Evolutionary conservation across 2,113 vertebrate species (phyloP).

Genomic region (Stigmatopora argus): DNA sequence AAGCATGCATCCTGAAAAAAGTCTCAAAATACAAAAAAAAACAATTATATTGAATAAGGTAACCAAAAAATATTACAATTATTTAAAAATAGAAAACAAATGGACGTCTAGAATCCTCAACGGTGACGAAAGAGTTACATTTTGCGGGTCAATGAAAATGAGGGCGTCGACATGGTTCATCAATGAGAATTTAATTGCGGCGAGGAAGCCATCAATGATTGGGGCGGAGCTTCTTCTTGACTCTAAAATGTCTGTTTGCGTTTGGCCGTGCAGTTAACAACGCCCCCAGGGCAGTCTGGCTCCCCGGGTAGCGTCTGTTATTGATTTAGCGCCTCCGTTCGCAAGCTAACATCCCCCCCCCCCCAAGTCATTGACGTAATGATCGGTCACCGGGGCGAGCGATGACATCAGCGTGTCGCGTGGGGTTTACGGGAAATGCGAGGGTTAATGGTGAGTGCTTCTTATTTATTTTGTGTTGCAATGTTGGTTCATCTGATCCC

Average conservation of each 20-base stretch:
- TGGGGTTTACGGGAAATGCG: slow-evolving; percentile 40
- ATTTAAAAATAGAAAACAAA: too few species aligned
- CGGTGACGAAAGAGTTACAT: too few species aligned
- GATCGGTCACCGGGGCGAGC: slow-evolving; percentile 34
- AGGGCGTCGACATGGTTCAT: not conserved
- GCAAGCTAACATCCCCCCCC: slow-evolving; percentile 11
- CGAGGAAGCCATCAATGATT: not conserved
- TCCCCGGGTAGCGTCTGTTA: slow-evolving; percentile 12
- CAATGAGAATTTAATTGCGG: not conserved
- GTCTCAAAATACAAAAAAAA: too few species aligned
- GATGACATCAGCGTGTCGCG: slow-evolving; percentile 57
- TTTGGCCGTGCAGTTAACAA: slow-evolving; percentile 14
- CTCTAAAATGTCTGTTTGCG: not conserved
- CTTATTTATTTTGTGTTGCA: too few species aligned
- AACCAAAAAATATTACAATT: too few species aligned
- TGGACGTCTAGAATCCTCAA: too few species aligned
- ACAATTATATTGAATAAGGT: too few species aligned
- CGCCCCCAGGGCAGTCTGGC: slow-evolving; percentile 1
- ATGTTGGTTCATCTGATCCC: too few species aligned
- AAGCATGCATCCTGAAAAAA: too few species aligned
- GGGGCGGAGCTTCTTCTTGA: not conserved
- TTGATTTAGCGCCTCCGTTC: slow-evolving; percentile 45
- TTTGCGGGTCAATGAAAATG: not conserved
- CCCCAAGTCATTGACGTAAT: slow-evolving; percentile 31
- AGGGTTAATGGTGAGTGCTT: not conserved